Evolutionary conservation across 2,888 invertebrate species (phyloP), one percentile per base, ranked within the genome.

Genomic region (Syrista parreyssii): DNA sequence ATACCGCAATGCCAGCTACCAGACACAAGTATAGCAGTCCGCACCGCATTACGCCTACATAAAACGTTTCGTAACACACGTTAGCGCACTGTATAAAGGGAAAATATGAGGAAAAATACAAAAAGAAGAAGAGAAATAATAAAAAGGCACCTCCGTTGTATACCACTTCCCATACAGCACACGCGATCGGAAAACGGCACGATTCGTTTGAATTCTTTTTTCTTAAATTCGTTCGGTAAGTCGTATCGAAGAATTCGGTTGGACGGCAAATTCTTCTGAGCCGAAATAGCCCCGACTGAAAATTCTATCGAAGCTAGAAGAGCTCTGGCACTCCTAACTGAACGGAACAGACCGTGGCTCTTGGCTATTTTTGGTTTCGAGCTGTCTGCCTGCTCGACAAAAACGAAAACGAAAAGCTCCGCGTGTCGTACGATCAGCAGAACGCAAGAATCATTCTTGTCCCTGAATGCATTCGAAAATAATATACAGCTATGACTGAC

Each of bases 261-360:
- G 34, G 35, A 33, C 33, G 74, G 55, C 40, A 35, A 72, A 68
- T 78, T 76, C 34, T 73, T 73, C 40, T 32, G 76, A 73, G 77
- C 75, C 72, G 74, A 78, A 78, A 78, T 78, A 78, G 75, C 78
- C 68, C 69, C 78, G 78, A 78, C 55, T 83, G 87, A 86, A 87
- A 85, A 83, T 87, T 86, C 86, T 83, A 81, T 85, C 86, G 85
- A 84, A 84, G 86, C 86, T 86, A 84, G 84, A 83, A 82, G 85
- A 84, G 86, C 83, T 87, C 84, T 87, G 84, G 81, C 83, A 83
- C 84, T 82, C 83, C 55, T 55, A 55, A 55, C 55, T 83, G 84
- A 83, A 82, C 83, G 80, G 84, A 83, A 82, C 85, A 85, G 84
- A 84, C 86, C 86, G 78, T 84, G 82, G 87, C 85, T 87, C 83